Evolutionary conservation across 2,888 invertebrate genomes (phyloP).

Genomic region (Drosophila sordidapex): DNA sequence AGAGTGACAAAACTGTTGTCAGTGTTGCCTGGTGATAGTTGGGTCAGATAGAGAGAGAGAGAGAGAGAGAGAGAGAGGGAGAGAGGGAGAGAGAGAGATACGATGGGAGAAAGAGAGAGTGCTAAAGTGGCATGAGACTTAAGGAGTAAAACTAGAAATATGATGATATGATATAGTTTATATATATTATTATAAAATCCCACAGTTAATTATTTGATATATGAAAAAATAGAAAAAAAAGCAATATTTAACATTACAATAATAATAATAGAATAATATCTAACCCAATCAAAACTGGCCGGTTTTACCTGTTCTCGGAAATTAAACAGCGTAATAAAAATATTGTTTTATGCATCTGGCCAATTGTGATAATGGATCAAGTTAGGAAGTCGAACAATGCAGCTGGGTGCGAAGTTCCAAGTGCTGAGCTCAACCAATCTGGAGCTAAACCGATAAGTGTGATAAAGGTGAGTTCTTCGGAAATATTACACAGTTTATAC

Average conservation of each 20-base stretch:
- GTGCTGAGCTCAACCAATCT: not conserved
- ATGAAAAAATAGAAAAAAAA: no score
- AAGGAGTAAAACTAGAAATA: not conserved
- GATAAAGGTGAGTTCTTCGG: not conserved
- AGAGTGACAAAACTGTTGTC: not conserved
- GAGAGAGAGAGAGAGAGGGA: no score
- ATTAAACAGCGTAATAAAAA: no score
- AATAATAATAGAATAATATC: no score
- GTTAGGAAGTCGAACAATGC: not conserved
- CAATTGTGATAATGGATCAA: not conserved
- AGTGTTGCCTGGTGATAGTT: constrained; percentile 28
- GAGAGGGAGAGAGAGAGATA: not conserved
- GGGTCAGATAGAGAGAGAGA: no score
- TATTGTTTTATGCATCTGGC: no score
- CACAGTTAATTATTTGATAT: no score
- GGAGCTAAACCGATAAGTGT: not conserved
- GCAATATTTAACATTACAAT: no score
- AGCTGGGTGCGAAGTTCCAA: not conserved
- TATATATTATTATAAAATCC: no score
- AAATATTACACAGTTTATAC: not conserved
- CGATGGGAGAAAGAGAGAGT: not conserved
- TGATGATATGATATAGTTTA: not conserved
- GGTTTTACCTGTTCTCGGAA: no score
- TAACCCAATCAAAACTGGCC: no score
- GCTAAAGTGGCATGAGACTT: not conserved